These are phyloP conservation scores for Drosophila multiciliata DNA, from an alignment of 2,888 invertebrate species.

Conservation along the genomic window DNA sequence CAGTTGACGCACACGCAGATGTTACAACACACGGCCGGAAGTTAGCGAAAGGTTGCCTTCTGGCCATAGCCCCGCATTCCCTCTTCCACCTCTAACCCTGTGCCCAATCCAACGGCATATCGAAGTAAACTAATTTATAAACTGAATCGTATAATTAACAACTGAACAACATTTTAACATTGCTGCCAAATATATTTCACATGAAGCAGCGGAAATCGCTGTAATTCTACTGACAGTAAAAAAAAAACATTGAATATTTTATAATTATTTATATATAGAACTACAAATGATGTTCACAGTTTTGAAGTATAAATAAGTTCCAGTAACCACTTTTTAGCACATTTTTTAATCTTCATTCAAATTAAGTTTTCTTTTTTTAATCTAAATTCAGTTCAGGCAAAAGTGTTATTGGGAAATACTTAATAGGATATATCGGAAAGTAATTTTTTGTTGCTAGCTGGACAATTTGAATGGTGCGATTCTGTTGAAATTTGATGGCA, in stretches of 20 bases:
- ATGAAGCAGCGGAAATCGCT: background rate
- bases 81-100: background rate
- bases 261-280: too few species aligned
- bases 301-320: too few species aligned
- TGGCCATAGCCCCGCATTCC: background rate
- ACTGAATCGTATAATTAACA: background rate
- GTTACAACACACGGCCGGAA: constrained; percentile 75
- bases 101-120: background rate
- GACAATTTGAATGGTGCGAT: constrained; percentile 39
- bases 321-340: background rate
- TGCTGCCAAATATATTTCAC: background rate
- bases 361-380: background rate
- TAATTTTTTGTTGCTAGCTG: constrained; percentile 21
- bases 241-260: too few species aligned
- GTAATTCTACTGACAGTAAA: too few species aligned
- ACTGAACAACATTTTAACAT: background rate
- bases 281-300: too few species aligned
- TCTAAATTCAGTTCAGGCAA: background rate
- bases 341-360: background rate
- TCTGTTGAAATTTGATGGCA: constrained; percentile 26
- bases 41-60: constrained; percentile 72
- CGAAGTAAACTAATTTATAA: background rate
- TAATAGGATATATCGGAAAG: constrained; percentile 28
- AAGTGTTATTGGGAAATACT: constrained; percentile 3
- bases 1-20: constrained; percentile 61